These are phyloP conservation scores for Stegostoma tigrinum DNA, from an alignment of 2,113 vertebrate genomes.

Conservation along the genomic window DNA sequence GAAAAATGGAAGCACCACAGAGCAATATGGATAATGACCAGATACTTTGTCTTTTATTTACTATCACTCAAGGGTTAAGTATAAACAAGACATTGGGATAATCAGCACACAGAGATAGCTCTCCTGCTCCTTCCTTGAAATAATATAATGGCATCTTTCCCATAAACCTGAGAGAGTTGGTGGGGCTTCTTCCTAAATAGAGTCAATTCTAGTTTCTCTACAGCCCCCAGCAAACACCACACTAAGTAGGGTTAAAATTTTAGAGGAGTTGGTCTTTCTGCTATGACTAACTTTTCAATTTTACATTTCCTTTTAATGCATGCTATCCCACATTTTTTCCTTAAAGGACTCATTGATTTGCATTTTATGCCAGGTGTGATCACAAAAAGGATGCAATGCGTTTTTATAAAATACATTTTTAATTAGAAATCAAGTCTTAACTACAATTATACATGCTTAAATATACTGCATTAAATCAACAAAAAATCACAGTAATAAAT, in stretches of 20 bases:
- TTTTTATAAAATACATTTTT: background rate
- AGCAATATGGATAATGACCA: background rate
- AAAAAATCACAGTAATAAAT: background rate
- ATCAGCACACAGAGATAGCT: background rate
- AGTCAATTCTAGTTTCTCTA: background rate
- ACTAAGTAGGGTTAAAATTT: background rate
- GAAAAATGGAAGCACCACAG: background rate
- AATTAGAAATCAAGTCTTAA: background rate
- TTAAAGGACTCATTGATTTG: background rate
- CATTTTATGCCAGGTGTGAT: background rate
- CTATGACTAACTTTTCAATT: background rate
- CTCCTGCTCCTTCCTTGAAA: background rate
- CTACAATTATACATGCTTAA: background rate
- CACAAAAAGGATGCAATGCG: background rate
- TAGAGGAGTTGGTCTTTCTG: background rate
- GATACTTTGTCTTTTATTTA: background rate
- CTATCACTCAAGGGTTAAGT: background rate
- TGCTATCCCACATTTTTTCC: background rate
- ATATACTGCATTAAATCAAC: background rate
- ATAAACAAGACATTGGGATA: background rate
- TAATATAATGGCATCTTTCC: background rate
- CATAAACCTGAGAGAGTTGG: background rate
- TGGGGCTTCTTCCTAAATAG: background rate
- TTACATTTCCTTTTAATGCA: background rate
- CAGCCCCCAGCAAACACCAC: background rate